phyloP scores from a whole-genome alignment of 1,140 invertebrate genomes.

The Euura lappo region DNA sequence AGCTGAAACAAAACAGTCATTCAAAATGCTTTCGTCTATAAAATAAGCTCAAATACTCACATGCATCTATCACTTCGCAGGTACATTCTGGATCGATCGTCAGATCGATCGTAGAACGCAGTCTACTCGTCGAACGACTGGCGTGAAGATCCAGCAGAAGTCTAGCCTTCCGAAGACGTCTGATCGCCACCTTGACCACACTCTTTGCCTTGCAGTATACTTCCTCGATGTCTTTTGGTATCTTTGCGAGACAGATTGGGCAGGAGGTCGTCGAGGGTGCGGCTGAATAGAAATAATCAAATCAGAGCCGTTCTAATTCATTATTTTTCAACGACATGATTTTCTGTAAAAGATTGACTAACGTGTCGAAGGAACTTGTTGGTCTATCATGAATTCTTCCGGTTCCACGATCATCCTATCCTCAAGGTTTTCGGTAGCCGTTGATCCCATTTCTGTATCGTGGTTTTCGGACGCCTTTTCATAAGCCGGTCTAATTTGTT shows the following conservation, averaged over 20 bases:
- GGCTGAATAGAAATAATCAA: conserved; percentile 8
- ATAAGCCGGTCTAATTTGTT: not conserved
- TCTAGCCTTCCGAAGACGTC: conserved; percentile 43
- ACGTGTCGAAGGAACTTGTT: not conserved
- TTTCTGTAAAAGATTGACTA: conserved; percentile 18
- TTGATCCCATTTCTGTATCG: not conserved
- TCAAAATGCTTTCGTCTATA: no score
- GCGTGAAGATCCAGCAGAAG: conserved; percentile 43
- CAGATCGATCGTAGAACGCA: conserved; percentile 42
- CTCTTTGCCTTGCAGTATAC: conserved; percentile 47
- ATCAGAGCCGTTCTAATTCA: not conserved
- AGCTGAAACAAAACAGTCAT: conserved; percentile 34
- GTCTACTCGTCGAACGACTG: conserved; percentile 27
- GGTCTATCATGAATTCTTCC: conserved; percentile 6
- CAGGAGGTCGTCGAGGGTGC: conserved; percentile 27
- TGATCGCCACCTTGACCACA: conserved; percentile 48
- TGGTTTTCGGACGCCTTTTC: not conserved
- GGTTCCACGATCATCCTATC: not conserved
- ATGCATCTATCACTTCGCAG: conserved; percentile 46
- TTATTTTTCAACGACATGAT: conserved; percentile 16
- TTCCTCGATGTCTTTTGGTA: conserved; percentile 44
- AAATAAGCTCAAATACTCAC: conserved; percentile 32
- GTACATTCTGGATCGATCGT: conserved; percentile 42
- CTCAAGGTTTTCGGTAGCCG: not conserved
- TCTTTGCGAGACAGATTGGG: conserved; percentile 45